Evolutionary conservation across 2,113 vertebrate genomes (phyloP).

Genomic region (Rhombomys opimus): DNA sequence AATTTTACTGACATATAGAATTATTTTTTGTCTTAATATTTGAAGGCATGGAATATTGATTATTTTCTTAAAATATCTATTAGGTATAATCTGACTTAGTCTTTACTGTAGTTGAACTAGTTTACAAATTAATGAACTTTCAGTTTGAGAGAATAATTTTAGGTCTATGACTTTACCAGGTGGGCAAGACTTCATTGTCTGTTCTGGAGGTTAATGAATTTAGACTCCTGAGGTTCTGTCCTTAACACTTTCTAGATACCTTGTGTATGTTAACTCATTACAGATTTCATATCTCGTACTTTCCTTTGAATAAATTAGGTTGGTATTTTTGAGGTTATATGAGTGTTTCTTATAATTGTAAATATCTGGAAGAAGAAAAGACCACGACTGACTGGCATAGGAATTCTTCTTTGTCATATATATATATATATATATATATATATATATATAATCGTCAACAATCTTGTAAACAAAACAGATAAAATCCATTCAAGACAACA

Average conservation of each 20-base stretch:
- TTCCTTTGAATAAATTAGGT: constrained; percentile 42
- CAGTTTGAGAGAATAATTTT: background rate
- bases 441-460: too few relatives aligned
- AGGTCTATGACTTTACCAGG: background rate
- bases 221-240: constrained; percentile 14
- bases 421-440: too few relatives aligned
- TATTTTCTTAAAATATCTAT: background rate
- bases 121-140: constrained; percentile 18
- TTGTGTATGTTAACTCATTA: background rate
- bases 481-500: background rate
- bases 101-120: background rate
- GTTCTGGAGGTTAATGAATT: background rate
- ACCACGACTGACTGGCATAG: background rate
- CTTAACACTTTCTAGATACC: background rate
- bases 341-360: background rate
- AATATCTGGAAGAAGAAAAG: background rate
- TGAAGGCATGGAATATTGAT: background rate
- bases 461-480: background rate
- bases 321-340: background rate
- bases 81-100: background rate
- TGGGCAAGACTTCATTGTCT: background rate
- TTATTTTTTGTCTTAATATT: constrained; percentile 37
- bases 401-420: too few relatives aligned
- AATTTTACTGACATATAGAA: constrained; percentile 60
- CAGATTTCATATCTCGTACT: background rate